Evolutionary conservation across 1,140 invertebrate species (phyloP).

Genomic region (Adelges cooleyi): DNA sequence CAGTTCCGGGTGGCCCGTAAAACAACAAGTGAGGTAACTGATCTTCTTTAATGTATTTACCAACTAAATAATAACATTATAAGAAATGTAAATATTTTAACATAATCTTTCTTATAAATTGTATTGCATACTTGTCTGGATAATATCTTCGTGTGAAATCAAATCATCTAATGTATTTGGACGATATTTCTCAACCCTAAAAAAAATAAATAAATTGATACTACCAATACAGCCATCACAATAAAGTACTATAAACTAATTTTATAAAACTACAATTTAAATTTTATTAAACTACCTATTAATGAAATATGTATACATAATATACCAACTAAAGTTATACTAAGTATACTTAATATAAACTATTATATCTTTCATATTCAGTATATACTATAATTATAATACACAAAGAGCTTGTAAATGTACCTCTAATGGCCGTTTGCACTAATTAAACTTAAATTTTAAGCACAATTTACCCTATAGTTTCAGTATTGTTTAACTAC

Average conservation of each 20-base stretch:
- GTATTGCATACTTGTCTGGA: conserved; percentile 73
- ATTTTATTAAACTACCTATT: neutral
- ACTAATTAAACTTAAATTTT: too few relatives aligned
- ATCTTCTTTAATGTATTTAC: conserved; percentile 83
- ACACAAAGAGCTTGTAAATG: too few relatives aligned
- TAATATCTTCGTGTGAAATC: conserved; percentile 94
- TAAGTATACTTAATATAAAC: neutral
- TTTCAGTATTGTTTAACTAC: too few relatives aligned
- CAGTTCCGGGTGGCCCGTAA: conserved; percentile 97
- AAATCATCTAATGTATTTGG: conserved; percentile 81
- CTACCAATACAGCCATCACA: neutral
- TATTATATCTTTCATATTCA: too few relatives aligned
- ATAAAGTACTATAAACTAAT: neutral
- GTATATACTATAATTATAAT: too few relatives aligned
- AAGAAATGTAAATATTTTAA: neutral
- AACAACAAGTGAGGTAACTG: conserved; percentile 92
- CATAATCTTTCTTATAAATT: neutral
- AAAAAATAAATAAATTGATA: conserved; percentile 34
- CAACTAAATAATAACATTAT: conserved; percentile 55
- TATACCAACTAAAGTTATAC: neutral
- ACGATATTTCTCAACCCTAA: conserved; percentile 96
- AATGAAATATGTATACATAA: too few relatives aligned
- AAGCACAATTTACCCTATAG: too few relatives aligned
- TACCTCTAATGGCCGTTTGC: too few relatives aligned
- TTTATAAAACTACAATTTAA: neutral